phyloP scores from a whole-genome alignment of 1,140 invertebrate species.

The Ostrea edulis region DNA sequence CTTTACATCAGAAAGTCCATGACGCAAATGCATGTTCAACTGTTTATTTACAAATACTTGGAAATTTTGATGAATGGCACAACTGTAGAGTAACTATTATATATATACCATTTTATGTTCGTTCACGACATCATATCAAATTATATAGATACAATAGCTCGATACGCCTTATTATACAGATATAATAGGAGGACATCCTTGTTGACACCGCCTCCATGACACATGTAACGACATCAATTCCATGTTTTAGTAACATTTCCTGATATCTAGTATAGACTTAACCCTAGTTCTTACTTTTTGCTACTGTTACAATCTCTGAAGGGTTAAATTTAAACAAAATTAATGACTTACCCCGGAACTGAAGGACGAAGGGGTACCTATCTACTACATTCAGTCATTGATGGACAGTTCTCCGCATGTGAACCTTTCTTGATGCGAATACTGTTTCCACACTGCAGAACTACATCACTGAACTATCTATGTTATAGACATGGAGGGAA shows the following conservation, averaged over 20 bases:
- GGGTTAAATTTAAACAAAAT: background rate
- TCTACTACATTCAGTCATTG: background rate
- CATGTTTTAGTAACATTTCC: background rate
- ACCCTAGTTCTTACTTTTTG: background rate
- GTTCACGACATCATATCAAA: background rate
- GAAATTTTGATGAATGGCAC: too few relatives aligned
- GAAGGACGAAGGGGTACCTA: background rate
- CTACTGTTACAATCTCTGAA: background rate
- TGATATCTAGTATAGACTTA: background rate
- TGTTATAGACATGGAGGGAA: background rate
- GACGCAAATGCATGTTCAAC: conserved; percentile 8
- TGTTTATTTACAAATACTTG: background rate
- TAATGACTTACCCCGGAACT: conserved; percentile 20
- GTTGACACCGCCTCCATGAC: background rate
- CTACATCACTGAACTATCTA: conserved; percentile 3
- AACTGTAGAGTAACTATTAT: too few relatives aligned
- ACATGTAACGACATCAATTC: background rate
- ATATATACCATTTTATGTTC: too few relatives aligned
- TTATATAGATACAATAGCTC: background rate
- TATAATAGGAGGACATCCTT: background rate
- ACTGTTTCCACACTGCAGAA: conserved; percentile 7
- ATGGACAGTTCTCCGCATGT: conserved; percentile 21
- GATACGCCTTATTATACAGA: too few relatives aligned
- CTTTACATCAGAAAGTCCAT: background rate
- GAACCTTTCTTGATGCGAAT: background rate